Conservation (phyloP, 2,888 invertebrate species). For the Liodrosophila aerea region DNA sequence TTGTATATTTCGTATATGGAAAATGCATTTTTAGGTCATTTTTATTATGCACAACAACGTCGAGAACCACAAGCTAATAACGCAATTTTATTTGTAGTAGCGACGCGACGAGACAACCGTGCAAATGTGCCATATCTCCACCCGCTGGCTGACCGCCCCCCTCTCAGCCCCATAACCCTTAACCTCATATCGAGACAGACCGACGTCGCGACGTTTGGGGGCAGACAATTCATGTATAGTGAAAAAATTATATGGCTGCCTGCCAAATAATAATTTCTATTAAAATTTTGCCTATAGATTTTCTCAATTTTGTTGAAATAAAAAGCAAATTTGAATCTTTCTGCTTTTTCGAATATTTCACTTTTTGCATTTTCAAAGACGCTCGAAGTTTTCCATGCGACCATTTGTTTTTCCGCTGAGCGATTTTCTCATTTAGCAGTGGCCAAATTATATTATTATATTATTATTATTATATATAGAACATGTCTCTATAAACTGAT, state of each 20-base stretch:
- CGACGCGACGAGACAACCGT: conserved; percentile 26
- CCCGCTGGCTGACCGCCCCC: background rate
- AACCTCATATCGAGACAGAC: conserved; percentile 4
- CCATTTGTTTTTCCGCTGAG: conserved; percentile 59
- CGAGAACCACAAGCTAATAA: conserved; percentile 39
- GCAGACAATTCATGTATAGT: conserved; percentile 33
- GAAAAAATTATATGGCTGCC: conserved; percentile 37
- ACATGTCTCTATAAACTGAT: conserved; percentile 13
- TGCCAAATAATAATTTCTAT: conserved; percentile 66
- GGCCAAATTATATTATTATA: conserved; percentile 8
- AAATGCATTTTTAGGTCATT: conserved; percentile 76
- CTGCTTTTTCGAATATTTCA: conserved; percentile 2
- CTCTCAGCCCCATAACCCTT: background rate
- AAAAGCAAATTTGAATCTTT: conserved; percentile 34
- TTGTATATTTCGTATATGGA: too few relatives aligned
- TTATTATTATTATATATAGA: conserved; percentile 17
- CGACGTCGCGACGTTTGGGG: conserved; percentile 18
- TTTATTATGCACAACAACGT: conserved; percentile 57
- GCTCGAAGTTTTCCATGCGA: conserved; percentile 58
- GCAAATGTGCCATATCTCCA: conserved; percentile 22
- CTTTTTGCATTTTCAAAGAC: conserved; percentile 23
- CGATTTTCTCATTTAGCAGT: conserved; percentile 57
- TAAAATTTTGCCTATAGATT: conserved; percentile 40
- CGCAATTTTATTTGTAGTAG: conserved; percentile 44
- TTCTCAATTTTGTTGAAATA: conserved; percentile 50